phyloP scores from a whole-genome alignment of 2,797 vertebrate species.

The Amblyopsis hoosieri region DNA sequence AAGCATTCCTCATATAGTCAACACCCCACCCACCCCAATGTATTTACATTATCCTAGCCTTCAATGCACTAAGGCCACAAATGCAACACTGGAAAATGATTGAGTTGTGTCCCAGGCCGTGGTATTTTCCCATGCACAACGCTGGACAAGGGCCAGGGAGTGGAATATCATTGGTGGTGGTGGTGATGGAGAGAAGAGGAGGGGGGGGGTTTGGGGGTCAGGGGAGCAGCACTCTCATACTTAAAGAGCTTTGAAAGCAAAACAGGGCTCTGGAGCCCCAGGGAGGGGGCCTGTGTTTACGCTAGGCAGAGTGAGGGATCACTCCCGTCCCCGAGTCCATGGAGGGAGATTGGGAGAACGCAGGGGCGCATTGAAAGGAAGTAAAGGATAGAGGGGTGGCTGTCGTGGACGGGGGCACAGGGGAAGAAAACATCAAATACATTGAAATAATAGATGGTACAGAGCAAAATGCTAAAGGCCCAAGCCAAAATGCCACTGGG shows the following conservation, averaged over 20 bases:
- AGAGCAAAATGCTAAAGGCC: too few relatives aligned
- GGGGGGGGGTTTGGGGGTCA: slow-evolving; percentile 61
- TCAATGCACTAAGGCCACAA: too few relatives aligned
- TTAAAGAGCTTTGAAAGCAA: slow-evolving; percentile 73
- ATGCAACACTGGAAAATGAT: too few relatives aligned
- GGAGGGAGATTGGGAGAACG: slow-evolving; percentile 14
- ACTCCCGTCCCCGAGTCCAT: slow-evolving; percentile 61
- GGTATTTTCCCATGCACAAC: slow-evolving; percentile 95
- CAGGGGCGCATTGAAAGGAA: background rate
- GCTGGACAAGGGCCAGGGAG: slow-evolving; percentile 81
- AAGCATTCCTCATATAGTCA: too few relatives aligned
- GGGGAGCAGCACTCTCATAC: slow-evolving; percentile 62
- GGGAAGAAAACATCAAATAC: background rate
- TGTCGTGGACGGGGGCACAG: background rate
- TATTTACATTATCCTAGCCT: too few relatives aligned
- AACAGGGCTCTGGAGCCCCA: slow-evolving; percentile 68
- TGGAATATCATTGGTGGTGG: slow-evolving; percentile 66
- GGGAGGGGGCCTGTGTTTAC: slow-evolving; percentile 57
- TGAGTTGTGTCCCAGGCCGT: slow-evolving; percentile 57
- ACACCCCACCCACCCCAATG: too few relatives aligned
- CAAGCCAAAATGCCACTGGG: slow-evolving; percentile 10
- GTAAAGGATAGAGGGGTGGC: slow-evolving; percentile 4
- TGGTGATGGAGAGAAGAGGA: slow-evolving; percentile 8
- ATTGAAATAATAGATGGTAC: background rate
- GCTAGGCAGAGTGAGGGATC: slow-evolving; percentile 64